Evolutionary conservation across 2,113 vertebrate genomes (phyloP).

Genomic region (Brachirus orientalis): DNA sequence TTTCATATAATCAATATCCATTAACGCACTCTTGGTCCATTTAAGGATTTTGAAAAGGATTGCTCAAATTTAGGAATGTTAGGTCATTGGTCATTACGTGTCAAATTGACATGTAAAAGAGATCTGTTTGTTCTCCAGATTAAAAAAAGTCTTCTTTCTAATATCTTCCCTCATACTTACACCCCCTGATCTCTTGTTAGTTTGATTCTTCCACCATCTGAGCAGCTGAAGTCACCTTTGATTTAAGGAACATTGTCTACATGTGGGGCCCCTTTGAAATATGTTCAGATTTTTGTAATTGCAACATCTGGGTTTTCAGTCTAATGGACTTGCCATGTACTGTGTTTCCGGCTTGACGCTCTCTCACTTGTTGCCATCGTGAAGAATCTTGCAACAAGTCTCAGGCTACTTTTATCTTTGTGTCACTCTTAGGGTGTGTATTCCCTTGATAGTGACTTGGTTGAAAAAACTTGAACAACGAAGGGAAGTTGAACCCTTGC

Average conservation of each 20-base stretch:
- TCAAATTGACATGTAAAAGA: slow-evolving; percentile 30
- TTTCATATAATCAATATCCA: slow-evolving; percentile 66
- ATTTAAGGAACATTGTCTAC: slow-evolving; percentile 56
- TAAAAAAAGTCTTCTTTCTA: not conserved
- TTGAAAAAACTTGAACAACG: slow-evolving; percentile 58
- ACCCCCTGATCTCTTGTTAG: slow-evolving; percentile 16
- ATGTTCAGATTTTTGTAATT: slow-evolving; percentile 54
- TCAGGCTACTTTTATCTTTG: slow-evolving; percentile 17
- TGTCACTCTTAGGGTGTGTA: slow-evolving; percentile 23
- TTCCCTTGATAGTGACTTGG: slow-evolving; percentile 10
- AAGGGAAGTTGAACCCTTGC: slow-evolving; percentile 68
- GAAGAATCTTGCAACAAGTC: not conserved
- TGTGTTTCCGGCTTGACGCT: slow-evolving; percentile 14
- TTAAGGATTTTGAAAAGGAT: slow-evolving; percentile 24
- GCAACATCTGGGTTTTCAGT: slow-evolving; percentile 71
- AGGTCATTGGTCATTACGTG: slow-evolving; percentile 28
- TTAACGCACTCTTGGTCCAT: slow-evolving; percentile 60
- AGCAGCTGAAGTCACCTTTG: slow-evolving; percentile 45
- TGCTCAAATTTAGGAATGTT: slow-evolving; percentile 43
- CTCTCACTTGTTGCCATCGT: slow-evolving; percentile 17
- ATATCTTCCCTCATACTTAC: too few relatives aligned
- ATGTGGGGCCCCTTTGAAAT: slow-evolving; percentile 63
- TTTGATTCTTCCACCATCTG: slow-evolving; percentile 6
- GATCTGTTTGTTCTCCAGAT: not conserved
- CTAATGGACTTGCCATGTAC: slow-evolving; percentile 63